phyloP scores from a whole-genome alignment of 64 coral and sea anemone genomes.

The Actinia tenebrosa region DNA sequence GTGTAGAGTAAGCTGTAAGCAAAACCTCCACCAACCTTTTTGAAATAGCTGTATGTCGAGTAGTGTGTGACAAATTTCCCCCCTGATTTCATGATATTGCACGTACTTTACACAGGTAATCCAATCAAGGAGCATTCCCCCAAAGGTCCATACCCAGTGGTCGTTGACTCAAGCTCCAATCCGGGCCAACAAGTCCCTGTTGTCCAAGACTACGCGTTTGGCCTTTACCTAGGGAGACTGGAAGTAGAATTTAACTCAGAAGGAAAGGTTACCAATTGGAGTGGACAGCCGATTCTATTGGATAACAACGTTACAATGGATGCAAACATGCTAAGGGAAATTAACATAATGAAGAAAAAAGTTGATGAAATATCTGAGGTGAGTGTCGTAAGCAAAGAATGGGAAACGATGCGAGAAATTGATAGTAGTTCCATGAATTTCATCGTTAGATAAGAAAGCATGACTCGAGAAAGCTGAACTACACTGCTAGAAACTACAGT shows the following conservation, averaged over 20 bases:
- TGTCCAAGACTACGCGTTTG: conserved; percentile 60
- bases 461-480: no score
- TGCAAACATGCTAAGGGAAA: background rate
- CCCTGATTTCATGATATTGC: background rate
- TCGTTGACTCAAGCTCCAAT: conserved; percentile 32
- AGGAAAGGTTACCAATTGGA: conserved; percentile 62
- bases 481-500: no score
- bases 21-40: no score
- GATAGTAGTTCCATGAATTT: no score
- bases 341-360: conserved; percentile 27
- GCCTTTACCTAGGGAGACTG: conserved; percentile 68
- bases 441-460: no score
- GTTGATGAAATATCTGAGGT: conserved; percentile 22
- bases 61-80: no score
- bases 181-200: conserved; percentile 48
- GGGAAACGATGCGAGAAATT: no score
- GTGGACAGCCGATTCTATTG: conserved; percentile 75
- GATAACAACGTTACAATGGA: conserved; percentile 42
- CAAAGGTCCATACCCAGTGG: conserved; percentile 71
- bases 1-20: no score
- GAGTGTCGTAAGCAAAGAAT: background rate
- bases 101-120: background rate
- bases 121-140: conserved; percentile 17
- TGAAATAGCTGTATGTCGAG: no score
- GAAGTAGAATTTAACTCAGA: conserved; percentile 57